Percentiles rank a stretch among this genome's conserved stretches.
phyloP scores from a whole-genome alignment of 1,140 invertebrate species.

The Portunus trituberculatus region DNA sequence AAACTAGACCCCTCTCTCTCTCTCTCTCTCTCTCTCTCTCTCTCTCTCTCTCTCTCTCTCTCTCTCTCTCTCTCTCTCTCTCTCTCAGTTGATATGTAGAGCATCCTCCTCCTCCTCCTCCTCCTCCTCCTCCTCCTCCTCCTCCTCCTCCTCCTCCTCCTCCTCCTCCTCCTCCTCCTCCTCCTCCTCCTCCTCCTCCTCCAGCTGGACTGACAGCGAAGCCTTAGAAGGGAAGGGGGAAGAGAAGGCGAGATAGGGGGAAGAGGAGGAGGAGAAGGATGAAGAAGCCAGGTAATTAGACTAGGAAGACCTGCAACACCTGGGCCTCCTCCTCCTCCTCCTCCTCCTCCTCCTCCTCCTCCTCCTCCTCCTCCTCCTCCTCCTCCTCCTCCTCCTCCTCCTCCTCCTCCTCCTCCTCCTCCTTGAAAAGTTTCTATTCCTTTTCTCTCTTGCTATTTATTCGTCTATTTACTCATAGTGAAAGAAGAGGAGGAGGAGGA shows the following conservation, averaged over 20 bases:
- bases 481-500: background rate
- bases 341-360: no score
- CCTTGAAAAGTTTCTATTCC: conserved; percentile 31
- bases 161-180: conserved; percentile 10
- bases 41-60: conserved; percentile 26
- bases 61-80: conserved; percentile 44
- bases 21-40: background rate
- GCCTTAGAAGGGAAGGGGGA: no score
- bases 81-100: background rate
- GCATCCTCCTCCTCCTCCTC: background rate
- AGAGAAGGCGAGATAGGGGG: no score
- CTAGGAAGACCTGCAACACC: background rate
- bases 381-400: background rate
- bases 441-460: no score
- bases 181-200: background rate
- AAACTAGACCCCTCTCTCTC: no score
- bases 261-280: no score
- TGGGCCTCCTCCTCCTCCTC: no score
- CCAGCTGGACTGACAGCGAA: background rate
- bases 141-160: background rate
- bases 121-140: conserved; percentile 26
- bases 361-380: conserved; percentile 1
- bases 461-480: background rate
- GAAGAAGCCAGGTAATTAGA: no score
- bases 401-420: background rate